These are phyloP conservation scores for Hymenochirus boettgeri DNA, from an alignment of 2,113 vertebrate genomes.

Conservation along the genomic window DNA sequence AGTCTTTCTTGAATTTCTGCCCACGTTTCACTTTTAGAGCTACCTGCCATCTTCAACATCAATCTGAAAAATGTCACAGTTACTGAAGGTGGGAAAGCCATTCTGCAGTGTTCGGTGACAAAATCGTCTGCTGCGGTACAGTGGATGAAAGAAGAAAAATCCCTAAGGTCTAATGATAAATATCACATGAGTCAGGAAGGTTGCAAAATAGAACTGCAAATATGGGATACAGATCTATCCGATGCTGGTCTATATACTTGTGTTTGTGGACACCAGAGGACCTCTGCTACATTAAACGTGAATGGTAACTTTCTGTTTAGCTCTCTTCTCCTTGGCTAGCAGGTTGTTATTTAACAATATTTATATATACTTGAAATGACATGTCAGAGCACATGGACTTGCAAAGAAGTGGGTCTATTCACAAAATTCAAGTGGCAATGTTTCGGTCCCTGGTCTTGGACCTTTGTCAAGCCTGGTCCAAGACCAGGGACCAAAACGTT, in stretches of 20 bases:
- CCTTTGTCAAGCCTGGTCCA: too few species aligned
- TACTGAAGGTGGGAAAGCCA: constrained; percentile 70
- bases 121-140: constrained; percentile 56
- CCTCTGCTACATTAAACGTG: constrained; percentile 59
- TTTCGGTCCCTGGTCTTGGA: too few species aligned
- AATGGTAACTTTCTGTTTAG: constrained; percentile 58
- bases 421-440: too few species aligned
- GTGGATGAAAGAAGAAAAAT: constrained; percentile 51
- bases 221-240: constrained; percentile 53
- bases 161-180: constrained; percentile 54
- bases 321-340: background rate
- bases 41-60: constrained; percentile 68
- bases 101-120: constrained; percentile 76
- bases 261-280: constrained; percentile 71
- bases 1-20: background rate
- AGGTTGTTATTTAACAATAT: background rate
- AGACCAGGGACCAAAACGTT: too few species aligned
- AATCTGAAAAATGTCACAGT: constrained; percentile 71
- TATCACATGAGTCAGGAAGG: constrained; percentile 62
- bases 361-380: too few species aligned
- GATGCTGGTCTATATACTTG: constrained; percentile 71
- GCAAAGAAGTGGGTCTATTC: too few species aligned
- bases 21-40: constrained; percentile 55
- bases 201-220: constrained; percentile 53
- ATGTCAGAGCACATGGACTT: too few species aligned